Base-by-base conservation (phyloP, 2,888 invertebrate genomes). In the Caenorhabditis angaria region DNA sequence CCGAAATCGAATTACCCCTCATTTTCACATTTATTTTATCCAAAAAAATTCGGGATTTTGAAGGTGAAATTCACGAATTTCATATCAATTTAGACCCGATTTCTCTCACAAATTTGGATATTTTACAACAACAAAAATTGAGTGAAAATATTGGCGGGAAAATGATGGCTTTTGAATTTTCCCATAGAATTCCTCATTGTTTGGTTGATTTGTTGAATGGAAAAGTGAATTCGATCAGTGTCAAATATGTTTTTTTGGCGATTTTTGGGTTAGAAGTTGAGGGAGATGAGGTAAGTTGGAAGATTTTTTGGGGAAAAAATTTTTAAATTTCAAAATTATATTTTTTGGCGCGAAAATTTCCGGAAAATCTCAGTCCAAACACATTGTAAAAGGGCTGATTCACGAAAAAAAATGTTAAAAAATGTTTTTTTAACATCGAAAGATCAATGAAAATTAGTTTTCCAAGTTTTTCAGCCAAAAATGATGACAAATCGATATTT, bases 171-270 rank as follows among this genome's bases (percentile, higher is more conserved):
- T 68, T 73, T 57, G 10, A 50, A 8, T 69, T 61, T 2, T 25
- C 66, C 0, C 27, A 72, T n/a, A 53, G 60, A 2, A 32, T 77
- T 18, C 72, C 77, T 5, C 53, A 60, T 27, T 41, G 57, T 12
- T 58, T 77, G 10, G 54, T 75, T n/a, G 58, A 75, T 57, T 61
- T 77, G 14, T 61, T 77, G 12, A 61, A 55, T 47, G 71, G 68
- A 10, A 58, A 69, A 41, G 71, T 72, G 6, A 72, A 71, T 53
- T 67, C 61, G 0, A 8, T 67, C 12, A 60, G 62, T 0, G 20
- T 56, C 24, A 24, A 35, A 14, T 54, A 69, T 55, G 64, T 73
- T 24, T 54, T 68, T 61, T 59, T 56, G 25, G 47, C 73, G 14
- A 20, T 73, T 29, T 51, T 72, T 14, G 10, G 32, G 5, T 3